These are phyloP conservation scores for Aramus guarauna DNA, from an alignment of 2,113 vertebrate species.

Conservation along the genomic window DNA sequence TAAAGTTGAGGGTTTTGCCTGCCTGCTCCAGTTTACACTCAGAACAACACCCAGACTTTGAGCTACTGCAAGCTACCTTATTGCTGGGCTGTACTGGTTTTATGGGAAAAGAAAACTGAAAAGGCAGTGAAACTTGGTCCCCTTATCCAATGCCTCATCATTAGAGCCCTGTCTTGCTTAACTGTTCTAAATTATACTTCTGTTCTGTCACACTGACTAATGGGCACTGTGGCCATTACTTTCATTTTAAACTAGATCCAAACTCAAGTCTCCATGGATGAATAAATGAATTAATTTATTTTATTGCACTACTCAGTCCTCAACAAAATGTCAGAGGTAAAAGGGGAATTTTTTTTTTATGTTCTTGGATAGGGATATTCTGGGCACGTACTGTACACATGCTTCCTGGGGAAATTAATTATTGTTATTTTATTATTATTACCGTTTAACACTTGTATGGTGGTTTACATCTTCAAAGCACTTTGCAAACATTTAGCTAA, in stretches of 20 bases:
- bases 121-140: background rate
- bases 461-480: slow-evolving; percentile 55
- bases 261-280: background rate
- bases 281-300: slow-evolving; percentile 29
- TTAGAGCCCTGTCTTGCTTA: background rate
- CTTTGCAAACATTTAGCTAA: slow-evolving; percentile 55
- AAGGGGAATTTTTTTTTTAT: background rate
- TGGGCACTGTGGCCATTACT: background rate
- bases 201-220: slow-evolving; percentile 4
- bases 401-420: slow-evolving; percentile 46
- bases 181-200: background rate
- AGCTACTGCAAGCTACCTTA: background rate
- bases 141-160: background rate
- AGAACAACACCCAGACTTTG: background rate
- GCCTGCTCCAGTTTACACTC: background rate
- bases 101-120: background rate
- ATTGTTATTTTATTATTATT: slow-evolving; percentile 61
- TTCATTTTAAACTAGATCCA: slow-evolving; percentile 38
- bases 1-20: background rate
- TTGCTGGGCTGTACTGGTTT: background rate
- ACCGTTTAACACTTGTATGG: background rate
- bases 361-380: background rate
- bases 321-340: slow-evolving; percentile 20
- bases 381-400: background rate
- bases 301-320: slow-evolving; percentile 5